Percentiles rank a stretch among this genome's conserved stretches.
Evolutionary conservation across 2,888 invertebrate genomes (phyloP).

Genomic region (Agrochola macilenta): DNA sequence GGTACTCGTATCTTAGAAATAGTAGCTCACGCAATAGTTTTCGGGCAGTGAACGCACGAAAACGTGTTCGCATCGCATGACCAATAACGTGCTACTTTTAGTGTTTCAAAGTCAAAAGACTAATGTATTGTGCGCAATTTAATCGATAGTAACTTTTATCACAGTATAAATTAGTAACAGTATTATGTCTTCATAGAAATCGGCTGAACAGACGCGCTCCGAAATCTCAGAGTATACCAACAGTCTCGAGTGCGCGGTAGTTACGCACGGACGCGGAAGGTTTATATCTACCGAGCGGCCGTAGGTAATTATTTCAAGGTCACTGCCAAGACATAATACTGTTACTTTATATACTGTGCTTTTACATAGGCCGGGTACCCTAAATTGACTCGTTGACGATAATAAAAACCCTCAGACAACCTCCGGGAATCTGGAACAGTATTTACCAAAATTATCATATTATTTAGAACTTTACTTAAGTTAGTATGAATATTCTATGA

Average conservation of each 20-base stretch:
- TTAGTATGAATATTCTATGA: slow-evolving; percentile 55
- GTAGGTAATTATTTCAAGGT: too few species aligned
- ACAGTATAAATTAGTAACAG: too few species aligned
- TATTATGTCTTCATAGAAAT: too few species aligned
- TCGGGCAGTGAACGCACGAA: slow-evolving; percentile 52
- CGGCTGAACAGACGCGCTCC: too few species aligned
- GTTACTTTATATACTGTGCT: too few species aligned
- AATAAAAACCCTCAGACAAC: slow-evolving; percentile 15
- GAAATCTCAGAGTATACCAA: too few species aligned
- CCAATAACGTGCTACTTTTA: slow-evolving; percentile 41
- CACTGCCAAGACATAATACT: too few species aligned
- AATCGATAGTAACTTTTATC: slow-evolving; percentile 41
- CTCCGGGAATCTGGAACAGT: slow-evolving; percentile 19
- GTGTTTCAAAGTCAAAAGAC: slow-evolving; percentile 55
- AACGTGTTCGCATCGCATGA: slow-evolving; percentile 57
- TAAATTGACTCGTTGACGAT: neutral
- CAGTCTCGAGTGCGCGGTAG: too few species aligned
- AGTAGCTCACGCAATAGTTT: slow-evolving; percentile 62
- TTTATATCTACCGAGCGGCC: too few species aligned
- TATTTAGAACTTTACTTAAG: slow-evolving; percentile 38
- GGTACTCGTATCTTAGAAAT: slow-evolving; percentile 30
- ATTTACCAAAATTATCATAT: slow-evolving; percentile 46
- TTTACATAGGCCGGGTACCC: slow-evolving; percentile 2
- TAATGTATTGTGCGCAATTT: slow-evolving; percentile 28
- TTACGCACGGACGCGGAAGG: too few species aligned